Evolutionary conservation across 2,888 invertebrate species (phyloP), one percentile per base, ranked within the genome.

Genomic region (Apamea anceps): DNA sequence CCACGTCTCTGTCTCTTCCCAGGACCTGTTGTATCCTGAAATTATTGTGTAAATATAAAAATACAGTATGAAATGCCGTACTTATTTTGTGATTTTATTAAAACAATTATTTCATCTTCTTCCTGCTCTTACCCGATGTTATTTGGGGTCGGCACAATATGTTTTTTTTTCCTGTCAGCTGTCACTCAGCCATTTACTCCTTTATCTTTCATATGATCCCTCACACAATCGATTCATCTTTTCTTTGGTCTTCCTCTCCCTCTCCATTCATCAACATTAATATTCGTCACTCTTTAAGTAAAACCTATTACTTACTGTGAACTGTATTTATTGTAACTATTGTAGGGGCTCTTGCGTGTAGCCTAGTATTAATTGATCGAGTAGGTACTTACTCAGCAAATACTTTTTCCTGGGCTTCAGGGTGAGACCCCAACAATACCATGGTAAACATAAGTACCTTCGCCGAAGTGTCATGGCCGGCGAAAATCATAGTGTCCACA

Each of bases 401-500:
- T 4, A 93, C 89, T 63, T 91, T 93, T 48, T 95, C 93, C 86
- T 97, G 97, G 1, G 93, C 94, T 8, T 95, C 92, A 70, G 95
- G 96, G 77, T 96, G 91, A 0, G 94, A 94, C 0, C 96, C 97
- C 12, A 97, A 85, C 82, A 97, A 87, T 72, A 96, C 85, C 71
- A 97, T 88, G 0, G 95, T 94, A 80, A 93, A 97, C 93, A 96
- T 94, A 2, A 96, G 92, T 0, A 95, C 96, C 10, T 94, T 94
- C 0, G 97, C 95, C 0, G 96, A 95, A 0, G 97, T 97, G 84
- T 97, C 96, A 87, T 97, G 96, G 80, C 97, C 97, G 2, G 97
- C 97, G 4, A 97, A 95, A 80, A 97, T 97, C 94, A 97, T 97
- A 0, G 97, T 97, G 84, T 97, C 97, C 1, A 97, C 97, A 88